Evolutionary conservation across 1,140 invertebrate genomes (phyloP).

Genomic region (Orchestia grillus): DNA sequence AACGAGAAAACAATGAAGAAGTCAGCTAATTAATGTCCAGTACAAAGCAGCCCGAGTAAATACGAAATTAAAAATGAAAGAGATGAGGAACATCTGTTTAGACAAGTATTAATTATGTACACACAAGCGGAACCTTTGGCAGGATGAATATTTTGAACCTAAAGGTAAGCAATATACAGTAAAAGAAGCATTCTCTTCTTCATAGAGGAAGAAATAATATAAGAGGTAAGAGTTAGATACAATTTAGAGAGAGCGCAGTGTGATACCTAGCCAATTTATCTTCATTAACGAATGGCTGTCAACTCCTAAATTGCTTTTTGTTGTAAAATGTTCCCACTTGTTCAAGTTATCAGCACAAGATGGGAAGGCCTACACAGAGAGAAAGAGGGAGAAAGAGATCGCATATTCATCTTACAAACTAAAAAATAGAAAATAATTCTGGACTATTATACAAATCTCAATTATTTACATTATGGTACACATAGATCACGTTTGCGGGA

Average conservation of each 20-base stretch:
- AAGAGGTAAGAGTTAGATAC: background rate
- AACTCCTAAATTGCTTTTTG: background rate
- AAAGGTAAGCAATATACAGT: slow-evolving; percentile 1
- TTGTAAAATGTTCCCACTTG: background rate
- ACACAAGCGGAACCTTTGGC: slow-evolving; percentile 42
- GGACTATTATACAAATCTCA: slow-evolving; percentile 54
- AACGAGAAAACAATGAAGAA: too few relatives aligned
- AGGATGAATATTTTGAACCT: slow-evolving; percentile 43
- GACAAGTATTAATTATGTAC: slow-evolving; percentile 8
- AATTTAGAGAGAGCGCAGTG: background rate
- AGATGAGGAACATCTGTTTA: background rate
- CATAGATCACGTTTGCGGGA: background rate
- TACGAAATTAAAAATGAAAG: too few relatives aligned
- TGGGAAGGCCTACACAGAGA: background rate
- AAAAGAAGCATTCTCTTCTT: slow-evolving; percentile 24
- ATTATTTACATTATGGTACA: slow-evolving; percentile 40
- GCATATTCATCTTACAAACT: slow-evolving; percentile 41
- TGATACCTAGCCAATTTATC: background rate
- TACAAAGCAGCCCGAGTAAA: too few relatives aligned
- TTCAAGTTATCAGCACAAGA: background rate
- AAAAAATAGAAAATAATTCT: slow-evolving; percentile 56
- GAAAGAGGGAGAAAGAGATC: slow-evolving; percentile 28
- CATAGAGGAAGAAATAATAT: slow-evolving; percentile 17
- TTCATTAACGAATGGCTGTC: background rate
- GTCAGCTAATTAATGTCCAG: too few relatives aligned